Evolutionary conservation across 37 sponge, comb jelly and placozoan species (phyloP).

Genomic region (Haliclona indistincta): DNA sequence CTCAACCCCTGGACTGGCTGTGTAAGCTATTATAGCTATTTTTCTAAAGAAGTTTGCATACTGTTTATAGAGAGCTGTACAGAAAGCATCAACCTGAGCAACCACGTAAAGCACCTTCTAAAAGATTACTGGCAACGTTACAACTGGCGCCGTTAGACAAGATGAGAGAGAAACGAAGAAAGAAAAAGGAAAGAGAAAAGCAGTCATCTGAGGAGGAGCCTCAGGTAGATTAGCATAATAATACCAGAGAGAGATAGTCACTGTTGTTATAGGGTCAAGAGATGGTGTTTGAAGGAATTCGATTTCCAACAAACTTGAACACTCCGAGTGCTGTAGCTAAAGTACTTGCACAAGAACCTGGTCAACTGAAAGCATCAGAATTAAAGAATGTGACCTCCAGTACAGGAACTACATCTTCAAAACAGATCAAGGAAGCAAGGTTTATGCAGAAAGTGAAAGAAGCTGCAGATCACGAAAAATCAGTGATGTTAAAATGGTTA

Average conservation of each 20-base stretch:
- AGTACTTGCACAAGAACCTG: conserved; percentile 70
- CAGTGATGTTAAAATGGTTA: conserved; percentile 58
- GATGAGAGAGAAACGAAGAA: conserved; percentile 6
- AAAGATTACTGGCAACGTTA: too few relatives aligned
- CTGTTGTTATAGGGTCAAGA: not conserved
- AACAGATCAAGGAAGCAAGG: conserved; percentile 44
- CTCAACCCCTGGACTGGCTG: conserved; percentile 76
- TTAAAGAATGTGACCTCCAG: conserved; percentile 35
- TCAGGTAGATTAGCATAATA: too few relatives aligned
- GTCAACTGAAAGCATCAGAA: conserved; percentile 56
- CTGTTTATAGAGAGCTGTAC: too few relatives aligned
- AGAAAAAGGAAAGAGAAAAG: not conserved
- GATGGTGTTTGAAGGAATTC: conserved; percentile 44
- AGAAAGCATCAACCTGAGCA: too few relatives aligned
- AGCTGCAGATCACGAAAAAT: conserved; percentile 43
- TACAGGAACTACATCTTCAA: too few relatives aligned
- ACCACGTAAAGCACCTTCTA: too few relatives aligned
- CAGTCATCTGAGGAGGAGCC: too few relatives aligned
- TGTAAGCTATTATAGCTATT: too few relatives aligned
- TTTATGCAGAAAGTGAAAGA: conserved; percentile 44
- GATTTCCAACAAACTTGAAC: conserved; percentile 59
- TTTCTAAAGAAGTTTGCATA: too few relatives aligned
- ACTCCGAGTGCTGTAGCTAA: conserved; percentile 61
- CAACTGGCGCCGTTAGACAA: conserved; percentile 10
- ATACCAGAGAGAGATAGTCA: too few relatives aligned